Percentiles rank a stretch among this genome's conserved stretches.
phyloP scores from a whole-genome alignment of 2,113 vertebrate genomes.

The Grantiella picta region DNA sequence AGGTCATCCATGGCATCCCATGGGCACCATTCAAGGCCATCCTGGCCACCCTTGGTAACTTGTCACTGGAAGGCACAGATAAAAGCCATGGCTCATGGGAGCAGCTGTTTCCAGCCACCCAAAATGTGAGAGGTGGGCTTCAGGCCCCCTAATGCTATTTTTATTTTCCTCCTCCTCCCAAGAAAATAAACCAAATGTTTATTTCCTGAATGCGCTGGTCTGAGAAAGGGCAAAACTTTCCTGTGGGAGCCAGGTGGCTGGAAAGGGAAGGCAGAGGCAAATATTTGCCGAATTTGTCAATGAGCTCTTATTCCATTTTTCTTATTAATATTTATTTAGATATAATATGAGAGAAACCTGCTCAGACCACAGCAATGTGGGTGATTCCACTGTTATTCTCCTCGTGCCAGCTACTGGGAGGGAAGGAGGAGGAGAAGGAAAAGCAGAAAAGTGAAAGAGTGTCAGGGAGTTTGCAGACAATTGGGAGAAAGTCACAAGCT shows the following conservation, averaged over 20 bases:
- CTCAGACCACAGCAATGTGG: conserved; percentile 33
- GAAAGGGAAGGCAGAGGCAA: conserved; percentile 29
- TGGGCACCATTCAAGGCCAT: not conserved
- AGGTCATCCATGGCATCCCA: not conserved
- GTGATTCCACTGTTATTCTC: conserved; percentile 29
- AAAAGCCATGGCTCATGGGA: not conserved
- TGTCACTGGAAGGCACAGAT: not conserved
- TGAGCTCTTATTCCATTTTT: conserved; percentile 56
- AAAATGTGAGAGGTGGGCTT: not conserved
- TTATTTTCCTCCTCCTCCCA: not conserved
- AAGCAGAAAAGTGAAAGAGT: not conserved
- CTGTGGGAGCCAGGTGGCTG: not conserved
- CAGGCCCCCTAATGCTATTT: not conserved
- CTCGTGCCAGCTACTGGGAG: not conserved
- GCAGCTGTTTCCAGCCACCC: not conserved
- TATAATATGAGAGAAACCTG: conserved; percentile 49
- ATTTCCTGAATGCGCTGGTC: conserved; percentile 2
- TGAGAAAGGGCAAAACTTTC: conserved; percentile 39
- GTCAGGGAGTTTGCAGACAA: not conserved
- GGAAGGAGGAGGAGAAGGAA: not conserved
- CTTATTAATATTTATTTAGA: conserved; percentile 59
- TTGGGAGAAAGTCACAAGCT: not conserved
- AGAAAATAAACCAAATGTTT: conserved; percentile 34
- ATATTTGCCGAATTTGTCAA: conserved; percentile 60
- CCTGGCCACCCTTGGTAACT: not conserved